Evolutionary conservation across 2,113 vertebrate species (phyloP).

Genomic region (Pelodiscus sinensis): DNA sequence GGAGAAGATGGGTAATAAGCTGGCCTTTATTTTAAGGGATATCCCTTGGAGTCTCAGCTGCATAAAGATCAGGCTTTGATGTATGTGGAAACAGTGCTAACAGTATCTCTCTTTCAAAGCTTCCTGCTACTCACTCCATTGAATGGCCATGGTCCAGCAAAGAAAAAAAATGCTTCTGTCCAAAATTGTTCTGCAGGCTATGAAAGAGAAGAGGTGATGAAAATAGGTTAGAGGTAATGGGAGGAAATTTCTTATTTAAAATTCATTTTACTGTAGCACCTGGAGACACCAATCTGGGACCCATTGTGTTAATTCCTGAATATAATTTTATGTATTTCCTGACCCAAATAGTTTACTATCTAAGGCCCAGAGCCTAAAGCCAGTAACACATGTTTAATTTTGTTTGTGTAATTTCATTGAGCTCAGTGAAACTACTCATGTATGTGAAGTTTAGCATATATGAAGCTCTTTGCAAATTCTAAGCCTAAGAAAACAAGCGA

Average conservation of each 20-base stretch:
- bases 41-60: conserved; percentile 68
- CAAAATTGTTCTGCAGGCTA: conserved; percentile 43
- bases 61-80: conserved; percentile 67
- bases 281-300: conserved; percentile 37
- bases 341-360: fast-evolving
- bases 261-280: conserved; percentile 12
- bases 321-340: fast-evolving
- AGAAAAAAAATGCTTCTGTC: conserved; percentile 57
- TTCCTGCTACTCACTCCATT: conserved; percentile 40
- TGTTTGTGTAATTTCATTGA: not conserved
- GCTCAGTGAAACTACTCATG: not conserved
- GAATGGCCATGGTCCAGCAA: conserved; percentile 33
- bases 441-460: not conserved
- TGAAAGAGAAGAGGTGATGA: conserved; percentile 55
- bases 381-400: not conserved
- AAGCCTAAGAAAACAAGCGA: not conserved
- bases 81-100: conserved; percentile 42
- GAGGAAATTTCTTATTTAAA: conserved; percentile 46
- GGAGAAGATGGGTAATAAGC: conserved; percentile 74
- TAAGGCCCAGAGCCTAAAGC: fast-evolving
- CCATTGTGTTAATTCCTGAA: not conserved
- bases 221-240: conserved; percentile 60
- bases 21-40: conserved; percentile 71
- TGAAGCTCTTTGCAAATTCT: fast-evolving
- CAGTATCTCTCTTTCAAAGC: conserved; percentile 49